Evolutionary conservation across 2,113 vertebrate species (phyloP).

Genomic region (Motacilla tschutschensis): DNA sequence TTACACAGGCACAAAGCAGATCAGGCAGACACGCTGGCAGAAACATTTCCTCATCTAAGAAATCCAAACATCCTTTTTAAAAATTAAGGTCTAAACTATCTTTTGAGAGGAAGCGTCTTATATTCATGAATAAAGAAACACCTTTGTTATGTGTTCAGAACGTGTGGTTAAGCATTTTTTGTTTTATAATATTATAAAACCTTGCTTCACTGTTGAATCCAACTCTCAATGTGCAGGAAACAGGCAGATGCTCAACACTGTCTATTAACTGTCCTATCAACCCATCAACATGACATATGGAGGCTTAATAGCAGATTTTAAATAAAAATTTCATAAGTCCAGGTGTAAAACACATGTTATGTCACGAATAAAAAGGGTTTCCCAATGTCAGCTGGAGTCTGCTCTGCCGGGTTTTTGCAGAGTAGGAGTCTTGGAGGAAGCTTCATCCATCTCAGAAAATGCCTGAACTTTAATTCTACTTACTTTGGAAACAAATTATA

Average conservation of each 20-base stretch:
- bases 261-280: not conserved
- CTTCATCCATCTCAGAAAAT: not conserved
- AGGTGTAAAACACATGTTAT: not conserved
- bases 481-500: not conserved
- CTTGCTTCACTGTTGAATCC: not conserved
- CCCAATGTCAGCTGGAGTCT: not conserved
- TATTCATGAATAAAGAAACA: not conserved
- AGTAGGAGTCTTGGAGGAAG: not conserved
- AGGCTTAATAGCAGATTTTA: not conserved
- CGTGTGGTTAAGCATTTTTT: not conserved
- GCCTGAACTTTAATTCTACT: not conserved
- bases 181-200: not conserved
- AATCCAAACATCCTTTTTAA: not conserved
- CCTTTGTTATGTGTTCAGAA: not conserved
- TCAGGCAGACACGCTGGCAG: not conserved
- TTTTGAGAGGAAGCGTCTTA: not conserved
- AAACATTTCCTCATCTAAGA: not conserved
- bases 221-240: not conserved
- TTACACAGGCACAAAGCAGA: not conserved
- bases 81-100: slow-evolving; percentile 1
- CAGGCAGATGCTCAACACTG: not conserved
- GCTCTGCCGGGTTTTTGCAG: not conserved
- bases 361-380: not conserved
- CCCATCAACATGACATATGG: not conserved
- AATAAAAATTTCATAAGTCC: not conserved